phyloP scores from a whole-genome alignment of 2,797 vertebrate genomes.

The Decapterus maruadsi region DNA sequence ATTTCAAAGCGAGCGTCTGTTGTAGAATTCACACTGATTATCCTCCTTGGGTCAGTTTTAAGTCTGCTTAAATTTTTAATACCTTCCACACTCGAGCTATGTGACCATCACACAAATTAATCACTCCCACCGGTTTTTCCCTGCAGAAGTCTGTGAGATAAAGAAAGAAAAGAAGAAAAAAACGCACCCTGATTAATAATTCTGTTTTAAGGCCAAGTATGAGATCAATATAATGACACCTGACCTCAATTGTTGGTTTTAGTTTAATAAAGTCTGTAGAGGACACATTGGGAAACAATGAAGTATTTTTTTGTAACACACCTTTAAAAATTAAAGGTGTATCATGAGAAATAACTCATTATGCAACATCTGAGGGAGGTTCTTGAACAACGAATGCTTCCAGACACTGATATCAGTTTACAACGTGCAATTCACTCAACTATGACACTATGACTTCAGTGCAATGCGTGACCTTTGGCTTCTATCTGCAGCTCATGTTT shows the following conservation, averaged over 20 bases:
- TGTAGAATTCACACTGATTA: conserved; percentile 43
- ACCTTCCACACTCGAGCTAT: conserved; percentile 51
- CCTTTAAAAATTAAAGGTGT: conserved; percentile 9
- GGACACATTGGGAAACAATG: not conserved
- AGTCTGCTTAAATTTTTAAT: conserved; percentile 64
- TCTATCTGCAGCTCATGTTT: conserved; percentile 71
- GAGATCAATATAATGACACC: conserved; percentile 31
- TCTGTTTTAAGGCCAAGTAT: conserved; percentile 47
- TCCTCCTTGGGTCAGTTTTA: conserved; percentile 58
- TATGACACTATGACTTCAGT: conserved; percentile 75
- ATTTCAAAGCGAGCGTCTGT: conserved; percentile 51
- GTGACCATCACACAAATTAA: conserved; percentile 63
- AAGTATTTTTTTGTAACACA: not conserved
- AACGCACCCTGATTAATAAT: not conserved
- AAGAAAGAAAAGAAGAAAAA: not conserved
- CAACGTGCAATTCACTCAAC: conserved; percentile 54
- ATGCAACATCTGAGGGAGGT: conserved; percentile 14
- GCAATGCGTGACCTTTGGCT: conserved; percentile 86
- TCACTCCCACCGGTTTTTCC: conserved; percentile 13
- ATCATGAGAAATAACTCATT: conserved; percentile 31
- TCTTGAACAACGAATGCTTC: conserved; percentile 39
- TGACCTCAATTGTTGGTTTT: conserved; percentile 16
- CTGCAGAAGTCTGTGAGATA: conserved; percentile 34
- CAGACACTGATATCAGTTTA: conserved; percentile 54
- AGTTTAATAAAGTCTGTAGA: conserved; percentile 10